phyloP scores from a whole-genome alignment of 2,113 vertebrate genomes.

The Podarcis raffonei region DNA sequence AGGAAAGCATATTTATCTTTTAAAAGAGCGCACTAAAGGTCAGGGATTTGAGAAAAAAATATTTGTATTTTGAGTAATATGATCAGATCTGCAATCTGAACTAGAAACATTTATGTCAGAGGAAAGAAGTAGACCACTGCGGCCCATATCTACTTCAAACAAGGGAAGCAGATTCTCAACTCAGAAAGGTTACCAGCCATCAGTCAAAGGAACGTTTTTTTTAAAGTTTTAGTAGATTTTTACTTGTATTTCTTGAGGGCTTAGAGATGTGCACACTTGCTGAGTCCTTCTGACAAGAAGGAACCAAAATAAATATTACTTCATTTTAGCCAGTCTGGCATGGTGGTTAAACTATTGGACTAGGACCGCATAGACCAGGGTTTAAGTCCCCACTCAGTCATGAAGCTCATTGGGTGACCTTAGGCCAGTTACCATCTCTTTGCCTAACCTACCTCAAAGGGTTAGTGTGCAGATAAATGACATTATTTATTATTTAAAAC shows the following conservation, averaged over 20 bases:
- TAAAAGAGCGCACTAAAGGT: slow-evolving; percentile 11
- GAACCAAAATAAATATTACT: slow-evolving; percentile 13
- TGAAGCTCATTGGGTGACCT: no score
- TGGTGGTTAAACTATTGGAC: no score
- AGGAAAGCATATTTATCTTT: slow-evolving; percentile 4
- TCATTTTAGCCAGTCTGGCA: background rate
- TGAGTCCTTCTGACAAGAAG: slow-evolving; percentile 8
- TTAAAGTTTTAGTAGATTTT: slow-evolving; percentile 8
- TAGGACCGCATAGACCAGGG: no score
- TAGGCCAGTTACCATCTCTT: no score
- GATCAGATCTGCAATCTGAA: slow-evolving; percentile 11
- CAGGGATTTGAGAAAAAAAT: slow-evolving; percentile 1
- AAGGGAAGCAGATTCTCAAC: slow-evolving; percentile 20
- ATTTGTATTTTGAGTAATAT: slow-evolving; percentile 41
- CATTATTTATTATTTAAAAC: background rate
- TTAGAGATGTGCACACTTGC: background rate
- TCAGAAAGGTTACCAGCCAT: slow-evolving; percentile 42
- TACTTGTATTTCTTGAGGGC: slow-evolving; percentile 30
- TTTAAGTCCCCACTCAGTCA: no score
- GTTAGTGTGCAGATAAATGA: no score
- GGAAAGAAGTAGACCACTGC: background rate
- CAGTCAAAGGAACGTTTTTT: background rate
- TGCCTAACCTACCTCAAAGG: no score
- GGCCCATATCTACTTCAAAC: slow-evolving; percentile 3
- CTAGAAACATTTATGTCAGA: slow-evolving; percentile 19